phyloP scores from a whole-genome alignment of 1,140 invertebrate genomes.

The Leptestheria dahalacensis region DNA sequence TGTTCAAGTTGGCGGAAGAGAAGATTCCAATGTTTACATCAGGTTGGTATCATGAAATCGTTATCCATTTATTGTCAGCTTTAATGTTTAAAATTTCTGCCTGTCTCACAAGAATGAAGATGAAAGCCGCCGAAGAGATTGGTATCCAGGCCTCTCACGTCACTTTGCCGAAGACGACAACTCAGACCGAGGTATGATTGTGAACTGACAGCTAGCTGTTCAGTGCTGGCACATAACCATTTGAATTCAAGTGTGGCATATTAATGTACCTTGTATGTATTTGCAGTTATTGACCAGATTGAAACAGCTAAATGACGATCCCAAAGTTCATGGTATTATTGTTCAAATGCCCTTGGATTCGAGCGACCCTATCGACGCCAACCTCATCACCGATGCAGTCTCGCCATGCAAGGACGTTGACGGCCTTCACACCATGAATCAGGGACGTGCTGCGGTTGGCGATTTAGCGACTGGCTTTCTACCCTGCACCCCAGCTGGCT shows the following conservation, averaged over 20 bases:
- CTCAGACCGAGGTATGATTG: slow-evolving; percentile 59
- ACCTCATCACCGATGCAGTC: slow-evolving; percentile 73
- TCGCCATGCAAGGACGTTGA: slow-evolving; percentile 84
- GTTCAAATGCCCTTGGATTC: slow-evolving; percentile 91
- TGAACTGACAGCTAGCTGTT: background rate
- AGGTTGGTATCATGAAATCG: slow-evolving; percentile 14
- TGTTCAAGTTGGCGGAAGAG: slow-evolving; percentile 78
- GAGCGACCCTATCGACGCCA: slow-evolving; percentile 62
- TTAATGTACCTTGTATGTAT: too few relatives aligned
- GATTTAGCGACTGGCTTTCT: slow-evolving; percentile 65
- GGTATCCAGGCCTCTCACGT: slow-evolving; percentile 73
- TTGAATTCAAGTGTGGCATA: slow-evolving; percentile 4
- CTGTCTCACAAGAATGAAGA: slow-evolving; percentile 53
- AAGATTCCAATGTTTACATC: slow-evolving; percentile 99
- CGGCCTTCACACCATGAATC: slow-evolving; percentile 78
- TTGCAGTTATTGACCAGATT: slow-evolving; percentile 49
- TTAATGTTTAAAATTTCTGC: background rate
- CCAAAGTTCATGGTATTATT: slow-evolving; percentile 82
- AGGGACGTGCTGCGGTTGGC: slow-evolving; percentile 70
- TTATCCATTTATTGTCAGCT: background rate
- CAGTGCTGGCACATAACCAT: background rate
- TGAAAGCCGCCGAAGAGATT: slow-evolving; percentile 79
- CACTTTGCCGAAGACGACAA: slow-evolving; percentile 61
- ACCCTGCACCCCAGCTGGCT: slow-evolving; percentile 86
- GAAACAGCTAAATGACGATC: slow-evolving; percentile 64